Base-by-base conservation (phyloP, 2,113 vertebrate genomes). In the Nerophis lumbriciformis region DNA sequence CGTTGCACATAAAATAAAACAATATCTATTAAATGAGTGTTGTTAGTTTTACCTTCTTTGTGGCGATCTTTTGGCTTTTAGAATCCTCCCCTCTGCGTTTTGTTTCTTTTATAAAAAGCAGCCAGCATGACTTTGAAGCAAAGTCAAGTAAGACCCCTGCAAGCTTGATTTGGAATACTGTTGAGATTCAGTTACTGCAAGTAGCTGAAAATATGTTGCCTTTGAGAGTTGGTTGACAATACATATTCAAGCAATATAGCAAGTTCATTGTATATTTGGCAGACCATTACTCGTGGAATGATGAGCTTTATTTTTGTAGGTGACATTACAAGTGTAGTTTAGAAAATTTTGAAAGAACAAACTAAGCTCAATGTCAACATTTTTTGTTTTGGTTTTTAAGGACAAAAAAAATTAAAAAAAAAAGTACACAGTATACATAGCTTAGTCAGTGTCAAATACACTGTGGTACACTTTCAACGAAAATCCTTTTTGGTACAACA, bases 21-120 rank as follows among this genome's bases (percentile, higher is more conserved):
- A 73, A 69, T 70, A 69, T 86, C 89, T 89, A 86, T 88, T 63
- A 86, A 75, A 85, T 81, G 82, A 87, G 77, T 81, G 84, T 95
- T 95, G 90, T 85, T 91, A 88, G 82, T 89, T 88, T 98, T 98
- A 98, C 96, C 95, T 98, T 95, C 94, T 93, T 28, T 94, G 94
- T 93, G 93, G 90, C 93, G 93, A 92, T 93, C 93, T 93, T 94
- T 96, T 94, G 94, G 93, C 88, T 95, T 94, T 94, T 94, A 94
- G 91, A 94, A 94, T 95, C 94, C 95, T 95, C 93, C 94, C 87
- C 92, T 94, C 92, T 93, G 94, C 92, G 91, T 93, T 91, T 93
- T 95, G 91, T 96, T 94, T 93, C 94, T 95, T 97, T 91, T 77
- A 75, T 94, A 83, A 90, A 95, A 93, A 92, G 91, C 92, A 94